Evolutionary conservation across 2,888 invertebrate genomes (phyloP), one percentile per base, ranked within the genome.

Genomic region (Andrena camellia): DNA sequence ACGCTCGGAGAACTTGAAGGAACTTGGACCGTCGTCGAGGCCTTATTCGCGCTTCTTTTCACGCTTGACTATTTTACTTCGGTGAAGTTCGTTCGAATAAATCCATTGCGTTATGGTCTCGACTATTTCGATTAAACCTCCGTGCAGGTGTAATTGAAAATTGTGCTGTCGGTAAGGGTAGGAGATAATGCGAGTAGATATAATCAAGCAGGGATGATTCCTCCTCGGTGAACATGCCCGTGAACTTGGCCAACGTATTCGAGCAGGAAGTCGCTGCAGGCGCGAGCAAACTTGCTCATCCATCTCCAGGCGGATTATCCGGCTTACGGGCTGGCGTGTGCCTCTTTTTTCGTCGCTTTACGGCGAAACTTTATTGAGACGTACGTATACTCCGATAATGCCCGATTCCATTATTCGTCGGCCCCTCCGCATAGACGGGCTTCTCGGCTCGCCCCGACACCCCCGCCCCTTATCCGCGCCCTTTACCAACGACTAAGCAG

Each of bases 241-340:
- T 10, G 35, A 69, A 62, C 60, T 70, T 62, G 68, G 57, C 52
- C 63, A 75, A 67, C 68, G 71, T 26, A 52, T 72, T 59, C 33
- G n/a, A 31, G 63, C 35, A 2, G 13, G n/a, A 48, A 35, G 13
- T 42, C 69, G 57, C 69, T 52, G 50, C 31, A 70, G 60, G 33
- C 31, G 52, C 59, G 1, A 68, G 73, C 66, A 62, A 70, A 81
- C 75, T 66, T 31, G 60, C 57, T 68, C 81, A 89, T 86, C 76
- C 75, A 87, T 89, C 84, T 89, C 75, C 20, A 29, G 33, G 31
- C 31, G 87, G 84, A 89, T 88, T 85, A 87, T 89, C 87, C 87
- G 71, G 86, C 87, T 84, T 82, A 84, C 59, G 68, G 75, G 57
- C 67, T 50, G 31, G 57, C 50, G 57, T 42, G 66, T 54, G 64